These are phyloP conservation scores for Pandion haliaetus DNA, from an alignment of 2,113 vertebrate species.

Conservation along the genomic window DNA sequence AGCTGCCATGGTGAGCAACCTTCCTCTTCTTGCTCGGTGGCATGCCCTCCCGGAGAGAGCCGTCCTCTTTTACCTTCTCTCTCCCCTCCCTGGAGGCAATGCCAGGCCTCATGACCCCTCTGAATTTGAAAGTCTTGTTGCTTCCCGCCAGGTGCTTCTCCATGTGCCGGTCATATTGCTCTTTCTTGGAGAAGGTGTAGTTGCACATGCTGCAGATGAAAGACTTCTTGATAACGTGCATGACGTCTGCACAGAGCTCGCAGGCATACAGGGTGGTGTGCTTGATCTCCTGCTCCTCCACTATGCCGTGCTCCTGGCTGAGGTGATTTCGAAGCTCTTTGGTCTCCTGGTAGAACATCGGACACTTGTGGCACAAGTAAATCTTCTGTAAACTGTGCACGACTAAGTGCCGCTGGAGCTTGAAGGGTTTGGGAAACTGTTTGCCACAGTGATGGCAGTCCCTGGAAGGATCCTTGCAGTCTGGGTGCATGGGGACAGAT, in stretches of 20 bases:
- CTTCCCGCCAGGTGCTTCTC: slow-evolving; percentile 89
- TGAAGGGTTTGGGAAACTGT: slow-evolving; percentile 97
- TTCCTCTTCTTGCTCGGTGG: slow-evolving; percentile 81
- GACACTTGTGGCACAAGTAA: slow-evolving; percentile 92
- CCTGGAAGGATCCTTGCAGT: slow-evolving; percentile 95
- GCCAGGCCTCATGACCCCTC: slow-evolving; percentile 86
- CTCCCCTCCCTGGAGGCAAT: slow-evolving; percentile 67
- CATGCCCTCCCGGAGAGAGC: not conserved
- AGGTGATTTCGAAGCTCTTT: slow-evolving; percentile 88
- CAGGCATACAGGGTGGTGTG: slow-evolving; percentile 93
- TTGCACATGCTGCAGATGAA: slow-evolving; percentile 98
- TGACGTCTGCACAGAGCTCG: slow-evolving; percentile 95
- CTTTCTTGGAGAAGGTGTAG: slow-evolving; percentile 97
- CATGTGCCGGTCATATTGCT: slow-evolving; percentile 97
- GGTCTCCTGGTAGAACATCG: slow-evolving; percentile 87
- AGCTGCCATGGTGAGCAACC: slow-evolving; percentile 57
- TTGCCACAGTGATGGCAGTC: slow-evolving; percentile 99
- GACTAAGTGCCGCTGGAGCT: slow-evolving; percentile 94
- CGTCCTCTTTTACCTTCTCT: slow-evolving; percentile 58
- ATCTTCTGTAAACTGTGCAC: slow-evolving; percentile 97
- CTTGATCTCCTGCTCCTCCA: slow-evolving; percentile 85
- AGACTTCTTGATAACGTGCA: slow-evolving; percentile 95
- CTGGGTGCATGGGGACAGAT: slow-evolving; percentile 83
- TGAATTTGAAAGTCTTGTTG: slow-evolving; percentile 88
- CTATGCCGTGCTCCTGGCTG: slow-evolving; percentile 78